Evolutionary conservation across 2,797 vertebrate genomes (phyloP), one percentile per base, ranked within the genome.

Genomic region (Allochrocebus solatus): DNA sequence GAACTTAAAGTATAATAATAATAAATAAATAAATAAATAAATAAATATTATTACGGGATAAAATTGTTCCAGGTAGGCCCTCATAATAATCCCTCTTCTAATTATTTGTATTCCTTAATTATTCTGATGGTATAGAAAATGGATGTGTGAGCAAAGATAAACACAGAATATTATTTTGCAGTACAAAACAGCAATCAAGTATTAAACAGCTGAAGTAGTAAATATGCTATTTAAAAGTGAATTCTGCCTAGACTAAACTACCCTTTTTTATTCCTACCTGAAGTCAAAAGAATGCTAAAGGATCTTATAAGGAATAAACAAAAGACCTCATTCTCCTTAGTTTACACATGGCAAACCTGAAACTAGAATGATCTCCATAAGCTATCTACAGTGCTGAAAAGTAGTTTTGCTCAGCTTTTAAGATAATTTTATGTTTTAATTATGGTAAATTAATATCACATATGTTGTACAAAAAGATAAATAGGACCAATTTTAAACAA

Each of bases 281-380:
- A 67, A 53, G 6, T 84, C 43, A 21, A 70, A 72, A 70, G 19
- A 21, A 43, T 61, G 64, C 41, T 72, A 57, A 91, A 87, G 41
- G 4, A 92, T 64, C 55, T 84, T 53, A 87, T 30, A 59, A 61
- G 64, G 43, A 87, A 70, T 1, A 80, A 36, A 91, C 36, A 82
- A 96, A 97, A 92, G 24, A 96, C 36, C 78, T 80, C 50, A 82
- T 50, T 76, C 48, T 85, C 36, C 41, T 96, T 83, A 28, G 36
- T 57, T 85, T 84, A 94, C 11, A 36, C n/a, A 72, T 22, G 4
- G 36, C 33, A 79, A 79, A 83, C 5, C 30, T 53, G 19, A 86
- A 75, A 79, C 21, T 17, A 70, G 53, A 83, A 86, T 30, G 59
- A 82, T 67, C 36, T 78, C 36, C 5, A 48, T 19, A 85, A 33